Base-by-base conservation (phyloP, 2,888 invertebrate species). In the Hanleya hanleyi region DNA sequence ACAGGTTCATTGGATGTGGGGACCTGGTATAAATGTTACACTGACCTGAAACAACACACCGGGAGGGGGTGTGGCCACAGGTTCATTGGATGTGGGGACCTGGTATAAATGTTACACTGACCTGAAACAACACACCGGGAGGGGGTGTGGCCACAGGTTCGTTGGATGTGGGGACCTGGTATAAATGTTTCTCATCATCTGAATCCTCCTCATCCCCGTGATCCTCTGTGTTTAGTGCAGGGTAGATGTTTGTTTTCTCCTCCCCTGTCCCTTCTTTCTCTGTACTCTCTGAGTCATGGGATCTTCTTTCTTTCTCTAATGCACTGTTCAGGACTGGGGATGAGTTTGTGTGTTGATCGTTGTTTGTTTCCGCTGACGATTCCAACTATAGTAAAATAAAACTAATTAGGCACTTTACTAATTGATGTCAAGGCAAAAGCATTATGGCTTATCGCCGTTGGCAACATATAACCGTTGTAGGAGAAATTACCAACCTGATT, bases 91-190 rank as follows among this genome's bases (percentile, higher is more conserved):
- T 4, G 29, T 29, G 22, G 57, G 26, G 7, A 51, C 22, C 12
- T 7, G 22, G 15, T 12, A n/a, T 51, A 15, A 4, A 57, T 22
- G 29, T 1, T 22, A 57, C n/a, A 57, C 57, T 2, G 22, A 57
- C 57, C 57, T 57, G 57, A 32, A 57, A 57, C 26, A 57, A 15
- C 22, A 57, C 57, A 38, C 37, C 65, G 3, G 64, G 64, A 22
- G 64, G 64, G 22, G 64, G 35, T 35, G 35, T 64, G 12, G 50
- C 68, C 12, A 84, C 73, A 22, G 84, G 82, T 74, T 82, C 82
- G 64, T 84, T 84, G n/a, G 83, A 82, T 7, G 80, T 78, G 0
- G 85, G 85, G 7, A 81, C 77, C 65, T 85, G 73, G 68, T 81
- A 81, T n/a, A 68, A 5, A 35, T 51, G 38, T 15, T 68, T 41